Base-by-base conservation (phyloP, 92 coral and sea anemone species). In the Parazoanthus swiftii region DNA sequence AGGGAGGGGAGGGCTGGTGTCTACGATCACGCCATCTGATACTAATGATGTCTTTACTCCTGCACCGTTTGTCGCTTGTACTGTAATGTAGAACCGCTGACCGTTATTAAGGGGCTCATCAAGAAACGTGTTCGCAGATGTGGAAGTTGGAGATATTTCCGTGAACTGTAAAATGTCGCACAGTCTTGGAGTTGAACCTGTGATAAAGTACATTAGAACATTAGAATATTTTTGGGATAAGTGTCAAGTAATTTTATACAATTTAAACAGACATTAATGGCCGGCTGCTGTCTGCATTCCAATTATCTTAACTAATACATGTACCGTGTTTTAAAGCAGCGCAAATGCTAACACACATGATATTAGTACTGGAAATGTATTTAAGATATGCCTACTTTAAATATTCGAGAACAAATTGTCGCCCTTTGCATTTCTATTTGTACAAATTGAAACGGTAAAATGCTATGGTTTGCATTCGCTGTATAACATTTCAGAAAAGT, bases 31-130 rank as follows among this genome's bases (percentile, higher is more conserved):
- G 39, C 98, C 99, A 83, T 97, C 94, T 46, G 99, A 94, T 20
- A 91, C 92, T 70, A 95, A 81, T 38, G 92, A 88, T 2, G 91
- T 85, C 11, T 44, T 59, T 36, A 88, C 68, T 16, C 99, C 99
- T n/a, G 98, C 99, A 29, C 98, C 94, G 89, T 97, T 97, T 15
- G 92, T 92, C 36, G 98, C 99, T 33, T 86, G 91, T 25, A 97
- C 92, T 18, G 97, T 94, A 76, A 92, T 85, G 89, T 89, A 94
- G 71, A 88, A 90, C 91, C 89, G 90, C 88, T 91, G 94, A 14
- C 99, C 98, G n/a, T 89, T 91, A 54, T 23, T 88, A 23, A 93
- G 74, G 33, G 94, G 95, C 36, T 81, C 63, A 65, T 77, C 84
- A 21, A 95, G 90, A 25, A 84, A 86, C 76, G 77, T 67, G 56